These are phyloP conservation scores for Aphelenchoides avenae DNA, from an alignment of 1,140 invertebrate genomes.

Conservation along the genomic window DNA sequence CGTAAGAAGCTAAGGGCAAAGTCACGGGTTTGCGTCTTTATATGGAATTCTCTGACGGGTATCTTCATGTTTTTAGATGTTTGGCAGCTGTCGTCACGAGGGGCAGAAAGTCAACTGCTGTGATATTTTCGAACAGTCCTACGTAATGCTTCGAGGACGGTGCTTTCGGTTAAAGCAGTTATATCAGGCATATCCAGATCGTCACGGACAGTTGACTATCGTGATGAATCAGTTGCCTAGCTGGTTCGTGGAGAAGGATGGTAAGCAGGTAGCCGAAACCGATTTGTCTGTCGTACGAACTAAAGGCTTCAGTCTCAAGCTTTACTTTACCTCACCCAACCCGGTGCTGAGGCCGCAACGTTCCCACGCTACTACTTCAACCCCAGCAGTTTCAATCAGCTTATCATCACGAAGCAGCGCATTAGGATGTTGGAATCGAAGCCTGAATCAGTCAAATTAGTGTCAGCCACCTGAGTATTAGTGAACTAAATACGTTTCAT, in stretches of 20 bases:
- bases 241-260: conserved; percentile 24
- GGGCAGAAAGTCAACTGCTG: conserved; percentile 19
- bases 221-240: conserved; percentile 23
- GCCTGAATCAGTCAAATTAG: too few species aligned
- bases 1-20: too few species aligned
- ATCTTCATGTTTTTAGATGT: conserved; percentile 31
- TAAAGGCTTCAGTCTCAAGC: conserved; percentile 35
- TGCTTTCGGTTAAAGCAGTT: conserved; percentile 36
- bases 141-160: conserved; percentile 41
- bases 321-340: conserved; percentile 24
- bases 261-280: conserved; percentile 22
- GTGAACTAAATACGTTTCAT: too few species aligned
- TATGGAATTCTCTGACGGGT: too few species aligned
- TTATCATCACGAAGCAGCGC: conserved; percentile 21
- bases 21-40: too few species aligned
- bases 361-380: conserved; percentile 33
- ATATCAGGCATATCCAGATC: conserved; percentile 33
- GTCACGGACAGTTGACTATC: conserved; percentile 26
- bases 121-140: conserved; percentile 27
- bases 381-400: conserved; percentile 17
- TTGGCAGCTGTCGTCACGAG: conserved; percentile 24
- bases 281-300: too few species aligned
- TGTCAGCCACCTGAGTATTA: too few species aligned
- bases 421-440: too few species aligned
- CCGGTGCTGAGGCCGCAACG: conserved; percentile 19